Conservation (phyloP, 2,797 vertebrate species). For the Onychomys torridus region DNA sequence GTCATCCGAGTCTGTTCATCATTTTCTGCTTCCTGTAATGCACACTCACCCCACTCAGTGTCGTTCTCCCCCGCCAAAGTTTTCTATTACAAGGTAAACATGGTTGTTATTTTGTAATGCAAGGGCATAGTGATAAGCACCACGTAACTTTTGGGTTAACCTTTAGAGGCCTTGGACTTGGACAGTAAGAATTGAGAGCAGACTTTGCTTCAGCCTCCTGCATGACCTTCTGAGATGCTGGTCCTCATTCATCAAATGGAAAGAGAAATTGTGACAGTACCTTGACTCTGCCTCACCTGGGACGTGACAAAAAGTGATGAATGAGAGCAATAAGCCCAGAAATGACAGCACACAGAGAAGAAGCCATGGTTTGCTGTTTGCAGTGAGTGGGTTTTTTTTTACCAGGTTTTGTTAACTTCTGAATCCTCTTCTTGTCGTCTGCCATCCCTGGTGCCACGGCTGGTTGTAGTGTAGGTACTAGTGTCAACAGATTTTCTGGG, state of each 20-base stretch:
- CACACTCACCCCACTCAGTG: background rate
- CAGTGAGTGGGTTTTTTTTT: background rate
- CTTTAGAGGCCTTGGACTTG: slow-evolving; percentile 7
- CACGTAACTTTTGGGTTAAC: slow-evolving; percentile 5
- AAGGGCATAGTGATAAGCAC: background rate
- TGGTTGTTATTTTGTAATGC: background rate
- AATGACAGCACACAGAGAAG: slow-evolving; percentile 41
- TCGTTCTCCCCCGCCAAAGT: background rate
- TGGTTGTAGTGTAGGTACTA: background rate
- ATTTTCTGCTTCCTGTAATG: slow-evolving; percentile 34
- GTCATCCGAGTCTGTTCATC: slow-evolving; percentile 35
- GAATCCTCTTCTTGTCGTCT: background rate
- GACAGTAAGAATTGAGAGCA: slow-evolving; percentile 26
- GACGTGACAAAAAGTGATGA: slow-evolving; percentile 66
- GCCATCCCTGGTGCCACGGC: background rate
- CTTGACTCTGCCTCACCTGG: slow-evolving; percentile 61
- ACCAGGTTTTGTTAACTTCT: background rate
- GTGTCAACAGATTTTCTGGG: background rate
- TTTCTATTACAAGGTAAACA: slow-evolving; percentile 60
- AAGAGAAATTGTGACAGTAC: slow-evolving; percentile 54
- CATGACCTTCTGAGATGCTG: slow-evolving; percentile 53
- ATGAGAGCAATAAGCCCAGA: slow-evolving; percentile 54
- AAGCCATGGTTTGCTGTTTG: background rate
- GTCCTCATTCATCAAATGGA: slow-evolving; percentile 69
- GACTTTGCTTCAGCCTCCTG: background rate